Percentiles rank a stretch among this genome's conserved stretches.
Conservation (phyloP, 1,140 invertebrate genomes). For the Aradophagus sp. region DNA sequence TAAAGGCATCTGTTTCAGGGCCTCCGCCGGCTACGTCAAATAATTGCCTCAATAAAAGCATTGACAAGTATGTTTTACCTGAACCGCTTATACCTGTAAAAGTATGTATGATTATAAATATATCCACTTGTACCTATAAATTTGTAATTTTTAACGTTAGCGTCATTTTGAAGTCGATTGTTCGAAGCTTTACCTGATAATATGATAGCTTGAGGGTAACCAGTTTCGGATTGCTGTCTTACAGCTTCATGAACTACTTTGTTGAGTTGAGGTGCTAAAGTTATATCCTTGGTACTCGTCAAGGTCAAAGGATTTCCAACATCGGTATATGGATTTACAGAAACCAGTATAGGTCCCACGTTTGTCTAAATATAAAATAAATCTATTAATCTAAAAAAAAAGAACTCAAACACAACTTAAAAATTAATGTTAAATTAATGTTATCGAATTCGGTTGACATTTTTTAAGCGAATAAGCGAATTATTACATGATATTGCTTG, state of each 20-base stretch:
- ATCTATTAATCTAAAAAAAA: constrained; percentile 5
- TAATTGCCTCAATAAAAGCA: constrained; percentile 90
- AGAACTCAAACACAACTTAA: constrained; percentile 6
- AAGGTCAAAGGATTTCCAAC: constrained; percentile 90
- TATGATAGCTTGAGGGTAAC: constrained; percentile 95
- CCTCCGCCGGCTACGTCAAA: constrained; percentile 95
- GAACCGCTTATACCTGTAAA: constrained; percentile 89
- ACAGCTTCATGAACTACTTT: constrained; percentile 93
- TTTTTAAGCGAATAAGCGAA: constrained; percentile 9
- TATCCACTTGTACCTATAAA: no score
- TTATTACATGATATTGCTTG: constrained; percentile 87
- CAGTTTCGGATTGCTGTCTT: constrained; percentile 93
- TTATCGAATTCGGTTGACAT: no score
- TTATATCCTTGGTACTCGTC: constrained; percentile 84
- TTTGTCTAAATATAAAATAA: constrained; percentile 81
- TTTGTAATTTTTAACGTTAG: no score
- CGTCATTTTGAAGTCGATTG: no score
- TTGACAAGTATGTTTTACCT: constrained; percentile 96
- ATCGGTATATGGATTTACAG: constrained; percentile 91
- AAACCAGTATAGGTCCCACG: constrained; percentile 91
- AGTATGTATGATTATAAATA: background rate
- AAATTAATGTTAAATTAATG: constrained; percentile 27
- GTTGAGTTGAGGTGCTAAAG: constrained; percentile 84
- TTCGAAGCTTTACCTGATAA: constrained; percentile 88
- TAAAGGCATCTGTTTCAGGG: constrained; percentile 96